These are phyloP conservation scores for Gopherus evgoodei DNA, from an alignment of 2,113 vertebrate genomes.

Conservation along the genomic window DNA sequence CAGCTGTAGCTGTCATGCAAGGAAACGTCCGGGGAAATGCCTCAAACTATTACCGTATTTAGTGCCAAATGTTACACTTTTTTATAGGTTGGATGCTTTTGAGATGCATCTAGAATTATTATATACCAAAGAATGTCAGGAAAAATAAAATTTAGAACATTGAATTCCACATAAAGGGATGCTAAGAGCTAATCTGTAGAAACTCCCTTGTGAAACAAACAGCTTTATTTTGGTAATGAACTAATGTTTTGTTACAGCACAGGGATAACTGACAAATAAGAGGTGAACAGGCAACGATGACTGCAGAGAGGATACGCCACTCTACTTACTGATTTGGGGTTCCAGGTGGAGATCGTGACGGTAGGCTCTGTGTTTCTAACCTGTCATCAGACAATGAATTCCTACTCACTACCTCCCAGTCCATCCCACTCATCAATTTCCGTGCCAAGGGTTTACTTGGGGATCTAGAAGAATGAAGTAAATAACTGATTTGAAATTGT, in stretches of 20 bases:
- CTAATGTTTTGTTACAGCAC: neutral
- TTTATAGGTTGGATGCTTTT: neutral
- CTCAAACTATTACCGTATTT: neutral
- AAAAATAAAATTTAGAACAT: neutral
- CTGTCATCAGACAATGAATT: conserved; percentile 95
- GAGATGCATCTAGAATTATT: neutral
- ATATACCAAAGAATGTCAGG: neutral
- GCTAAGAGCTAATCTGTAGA: neutral
- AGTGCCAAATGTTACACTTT: neutral
- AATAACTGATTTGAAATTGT: neutral
- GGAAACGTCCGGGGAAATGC: neutral
- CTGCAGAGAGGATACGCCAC: neutral
- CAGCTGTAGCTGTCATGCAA: neutral
- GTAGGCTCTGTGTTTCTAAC: conserved; percentile 96
- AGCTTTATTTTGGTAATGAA: neutral
- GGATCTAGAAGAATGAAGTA: conserved; percentile 83
- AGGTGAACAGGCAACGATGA: neutral
- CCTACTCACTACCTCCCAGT: conserved; percentile 96
- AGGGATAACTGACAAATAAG: neutral
- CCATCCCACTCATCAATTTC: conserved; percentile 89
- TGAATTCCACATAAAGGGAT: neutral
- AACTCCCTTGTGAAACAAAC: neutral
- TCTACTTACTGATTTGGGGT: conserved; percentile 95
- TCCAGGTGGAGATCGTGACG: conserved; percentile 96
- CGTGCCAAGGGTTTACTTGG: conserved; percentile 95